These are phyloP conservation scores for Sternarchorhynchus goeldii DNA, from an alignment of 2,797 vertebrate species.

Conservation along the genomic window DNA sequence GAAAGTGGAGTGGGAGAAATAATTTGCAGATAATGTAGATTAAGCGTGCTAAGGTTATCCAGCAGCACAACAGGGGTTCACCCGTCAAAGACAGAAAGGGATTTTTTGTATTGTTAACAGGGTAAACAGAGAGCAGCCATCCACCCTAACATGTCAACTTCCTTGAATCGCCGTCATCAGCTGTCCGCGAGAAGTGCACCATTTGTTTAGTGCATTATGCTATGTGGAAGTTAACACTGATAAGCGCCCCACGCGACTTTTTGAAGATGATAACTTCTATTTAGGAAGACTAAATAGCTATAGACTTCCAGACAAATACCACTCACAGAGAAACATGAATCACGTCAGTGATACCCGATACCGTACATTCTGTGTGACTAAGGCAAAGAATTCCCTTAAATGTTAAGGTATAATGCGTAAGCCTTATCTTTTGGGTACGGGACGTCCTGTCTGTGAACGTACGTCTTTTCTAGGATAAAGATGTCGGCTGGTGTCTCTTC, in stretches of 20 bases:
- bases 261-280: too few species aligned
- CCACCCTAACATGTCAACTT: not conserved
- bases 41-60: not conserved
- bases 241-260: too few species aligned
- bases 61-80: not conserved
- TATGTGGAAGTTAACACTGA: not conserved
- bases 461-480: not conserved
- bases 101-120: not conserved
- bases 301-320: not conserved
- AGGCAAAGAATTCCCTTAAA: not conserved
- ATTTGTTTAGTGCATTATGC: constrained; percentile 5
- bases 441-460: not conserved
- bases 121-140: not conserved
- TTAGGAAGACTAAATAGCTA: not conserved
- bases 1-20: not conserved
- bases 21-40: not conserved
- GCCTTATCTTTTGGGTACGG: not conserved
- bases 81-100: not conserved
- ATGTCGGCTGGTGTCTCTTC: not conserved
- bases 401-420: not conserved
- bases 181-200: not conserved
- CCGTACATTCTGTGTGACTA: not conserved
- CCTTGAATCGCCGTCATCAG: not conserved
- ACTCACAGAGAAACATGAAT: not conserved
- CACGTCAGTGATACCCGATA: not conserved